Conservation (phyloP, 2,888 invertebrate genomes). For the Tridacna crocea region DNA sequence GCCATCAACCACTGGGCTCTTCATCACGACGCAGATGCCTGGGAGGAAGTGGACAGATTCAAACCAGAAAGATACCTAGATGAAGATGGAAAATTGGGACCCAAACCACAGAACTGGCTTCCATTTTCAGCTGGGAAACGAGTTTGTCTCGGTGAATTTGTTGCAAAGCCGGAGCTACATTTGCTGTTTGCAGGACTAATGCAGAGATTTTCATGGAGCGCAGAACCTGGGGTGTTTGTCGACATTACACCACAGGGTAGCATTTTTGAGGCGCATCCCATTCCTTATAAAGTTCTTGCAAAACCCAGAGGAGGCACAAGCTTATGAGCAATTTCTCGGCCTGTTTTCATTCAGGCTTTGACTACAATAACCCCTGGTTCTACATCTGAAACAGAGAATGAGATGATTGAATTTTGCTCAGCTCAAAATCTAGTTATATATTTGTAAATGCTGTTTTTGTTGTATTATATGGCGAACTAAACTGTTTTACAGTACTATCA, state of each 20-base stretch:
- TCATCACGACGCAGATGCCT: conserved; percentile 69
- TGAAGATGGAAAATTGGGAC: conserved; percentile 66
- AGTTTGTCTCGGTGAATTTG: conserved; percentile 74
- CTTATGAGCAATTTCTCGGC: too few relatives aligned
- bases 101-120: conserved; percentile 71
- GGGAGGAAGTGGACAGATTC: conserved; percentile 55
- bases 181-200: conserved; percentile 40
- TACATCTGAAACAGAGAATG: too few relatives aligned
- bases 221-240: conserved; percentile 50
- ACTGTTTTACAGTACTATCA: too few relatives aligned
- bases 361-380: too few relatives aligned
- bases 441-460: too few relatives aligned
- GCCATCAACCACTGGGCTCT: conserved; percentile 70
- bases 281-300: conserved; percentile 47
- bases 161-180: conserved; percentile 72
- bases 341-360: too few relatives aligned
- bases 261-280: conserved; percentile 6
- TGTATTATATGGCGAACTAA: too few relatives aligned
- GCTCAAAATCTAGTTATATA: too few relatives aligned
- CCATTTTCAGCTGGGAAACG: conserved; percentile 76
- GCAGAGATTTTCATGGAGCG: conserved; percentile 63
- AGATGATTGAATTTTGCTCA: too few relatives aligned
- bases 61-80: conserved; percentile 70
- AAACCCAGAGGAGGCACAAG: neutral
- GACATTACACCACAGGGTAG: conserved; percentile 32